A percentile compares a stretch with the other conserved stretches of the same genome.
These are phyloP conservation scores for Schizopygopsis malacanthus DNA, from an alignment of 2,797 vertebrate genomes.

Conservation along the genomic window DNA sequence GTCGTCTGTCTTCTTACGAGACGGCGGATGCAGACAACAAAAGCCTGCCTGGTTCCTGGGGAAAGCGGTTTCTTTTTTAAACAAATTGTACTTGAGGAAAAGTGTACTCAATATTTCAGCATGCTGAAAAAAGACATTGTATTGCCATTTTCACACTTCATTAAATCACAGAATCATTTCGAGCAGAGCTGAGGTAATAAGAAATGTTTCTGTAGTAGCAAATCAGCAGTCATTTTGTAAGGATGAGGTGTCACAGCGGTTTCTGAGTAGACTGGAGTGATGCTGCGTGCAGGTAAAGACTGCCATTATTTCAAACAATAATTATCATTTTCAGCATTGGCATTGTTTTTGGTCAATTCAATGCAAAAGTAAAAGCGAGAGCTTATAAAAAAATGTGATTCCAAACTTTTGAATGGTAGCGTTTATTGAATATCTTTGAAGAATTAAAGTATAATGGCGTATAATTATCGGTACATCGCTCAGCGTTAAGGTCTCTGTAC, in stretches of 20 bases:
- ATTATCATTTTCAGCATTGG: conserved; percentile 1
- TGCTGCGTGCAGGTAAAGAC: background rate
- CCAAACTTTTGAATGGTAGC: background rate
- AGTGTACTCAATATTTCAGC: conserved; percentile 15
- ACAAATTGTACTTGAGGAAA: background rate
- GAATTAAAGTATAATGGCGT: background rate
- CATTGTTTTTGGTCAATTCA: conserved; percentile 1
- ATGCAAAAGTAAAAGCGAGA: background rate
- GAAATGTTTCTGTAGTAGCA: background rate
- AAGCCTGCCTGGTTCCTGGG: background rate
- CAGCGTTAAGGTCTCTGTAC: background rate
- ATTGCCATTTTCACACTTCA: conserved; percentile 26
- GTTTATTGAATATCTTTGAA: background rate
- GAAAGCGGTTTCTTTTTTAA: background rate
- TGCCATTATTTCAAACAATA: background rate
- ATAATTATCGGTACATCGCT: background rate
- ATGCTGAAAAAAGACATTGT: background rate
- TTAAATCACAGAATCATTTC: background rate
- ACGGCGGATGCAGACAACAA: background rate
- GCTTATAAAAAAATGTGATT: background rate
- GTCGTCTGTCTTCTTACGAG: background rate
- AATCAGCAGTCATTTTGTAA: background rate
- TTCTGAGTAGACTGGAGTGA: background rate
- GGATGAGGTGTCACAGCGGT: background rate
- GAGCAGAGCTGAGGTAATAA: background rate